These are phyloP conservation scores for Osedax frankpressi DNA, from an alignment of 2,888 invertebrate species.

Conservation along the genomic window DNA sequence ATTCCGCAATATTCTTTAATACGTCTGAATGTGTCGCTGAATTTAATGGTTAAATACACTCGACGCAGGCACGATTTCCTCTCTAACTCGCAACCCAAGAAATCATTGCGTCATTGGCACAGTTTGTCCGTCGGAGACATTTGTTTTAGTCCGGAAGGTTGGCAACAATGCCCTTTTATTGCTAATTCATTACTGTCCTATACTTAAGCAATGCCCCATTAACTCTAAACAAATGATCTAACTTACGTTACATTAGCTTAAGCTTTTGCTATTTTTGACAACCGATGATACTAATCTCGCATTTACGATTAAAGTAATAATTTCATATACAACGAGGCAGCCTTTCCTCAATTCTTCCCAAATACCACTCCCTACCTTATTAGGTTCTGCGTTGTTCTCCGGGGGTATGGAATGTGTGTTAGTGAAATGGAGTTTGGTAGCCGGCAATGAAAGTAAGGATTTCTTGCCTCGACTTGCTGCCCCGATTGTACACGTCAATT, in stretches of 20 bases:
- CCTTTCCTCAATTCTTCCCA: too few species aligned
- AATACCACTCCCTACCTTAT: too few species aligned
- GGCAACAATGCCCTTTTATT: conserved; percentile 15
- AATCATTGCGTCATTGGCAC: conserved; percentile 52
- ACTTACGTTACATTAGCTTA: too few species aligned
- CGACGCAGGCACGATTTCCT: conserved; percentile 35
- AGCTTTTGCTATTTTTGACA: too few species aligned
- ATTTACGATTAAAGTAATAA: too few species aligned
- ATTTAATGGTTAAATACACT: too few species aligned
- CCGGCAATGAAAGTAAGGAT: conserved; percentile 34
- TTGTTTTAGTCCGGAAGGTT: conserved; percentile 54
- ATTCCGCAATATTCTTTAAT: too few species aligned
- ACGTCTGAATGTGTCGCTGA: too few species aligned
- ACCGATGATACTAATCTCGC: too few species aligned
- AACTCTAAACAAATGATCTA: too few species aligned
- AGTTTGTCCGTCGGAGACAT: conserved; percentile 58
- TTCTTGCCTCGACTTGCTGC: conserved; percentile 62
- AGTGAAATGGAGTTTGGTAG: conserved; percentile 57
- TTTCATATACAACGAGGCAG: too few species aligned
- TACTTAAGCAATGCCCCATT: too few species aligned
- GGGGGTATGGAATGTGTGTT: conserved; percentile 67
- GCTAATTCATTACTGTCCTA: not conserved
- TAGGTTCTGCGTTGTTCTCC: conserved; percentile 59
- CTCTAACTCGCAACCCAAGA: conserved; percentile 24
- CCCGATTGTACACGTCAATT: conserved; percentile 55